These are phyloP conservation scores for Nomada goodeniana DNA, from an alignment of 2,888 invertebrate genomes.

Conservation along the genomic window DNA sequence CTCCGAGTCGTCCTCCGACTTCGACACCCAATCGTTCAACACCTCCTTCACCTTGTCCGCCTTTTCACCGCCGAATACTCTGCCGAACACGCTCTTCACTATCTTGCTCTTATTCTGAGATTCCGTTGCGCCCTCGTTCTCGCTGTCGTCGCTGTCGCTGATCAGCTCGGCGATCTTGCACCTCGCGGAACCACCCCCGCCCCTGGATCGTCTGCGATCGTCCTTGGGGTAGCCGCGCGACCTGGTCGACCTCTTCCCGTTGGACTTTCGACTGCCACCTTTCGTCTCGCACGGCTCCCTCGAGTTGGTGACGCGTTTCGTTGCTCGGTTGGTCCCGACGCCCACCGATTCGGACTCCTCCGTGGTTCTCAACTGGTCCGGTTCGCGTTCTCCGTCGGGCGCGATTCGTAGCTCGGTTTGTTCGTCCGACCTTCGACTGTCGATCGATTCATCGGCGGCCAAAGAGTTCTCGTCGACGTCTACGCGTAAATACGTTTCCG, in stretches of 20 bases:
- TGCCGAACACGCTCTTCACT: conserved; percentile 81
- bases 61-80: conserved; percentile 80
- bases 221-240: conserved; percentile 39
- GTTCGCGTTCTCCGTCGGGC: conserved; percentile 27
- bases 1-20: conserved; percentile 78
- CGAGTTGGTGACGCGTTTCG: neutral
- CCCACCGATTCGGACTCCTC: conserved; percentile 24
- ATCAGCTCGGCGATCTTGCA: conserved; percentile 48
- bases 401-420: neutral
- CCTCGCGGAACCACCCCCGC: conserved; percentile 30
- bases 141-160: conserved; percentile 71
- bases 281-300: neutral
- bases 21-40: conserved; percentile 81
- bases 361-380: conserved; percentile 1
- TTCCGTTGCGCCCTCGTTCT: conserved; percentile 71
- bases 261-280: conserved; percentile 7
- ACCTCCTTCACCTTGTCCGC: conserved; percentile 80
- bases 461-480: conserved; percentile 73
- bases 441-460: conserved; percentile 70
- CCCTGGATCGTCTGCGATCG: conserved; percentile 39
- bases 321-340: conserved; percentile 14
- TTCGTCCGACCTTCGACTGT: conserved; percentile 73
- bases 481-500: conserved; percentile 66
- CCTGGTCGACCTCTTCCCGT: conserved; percentile 14
- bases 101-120: conserved; percentile 79